These are phyloP conservation scores for Drosophila willistoni DNA, from an alignment of 1,140 invertebrate species.

Conservation along the genomic window DNA sequence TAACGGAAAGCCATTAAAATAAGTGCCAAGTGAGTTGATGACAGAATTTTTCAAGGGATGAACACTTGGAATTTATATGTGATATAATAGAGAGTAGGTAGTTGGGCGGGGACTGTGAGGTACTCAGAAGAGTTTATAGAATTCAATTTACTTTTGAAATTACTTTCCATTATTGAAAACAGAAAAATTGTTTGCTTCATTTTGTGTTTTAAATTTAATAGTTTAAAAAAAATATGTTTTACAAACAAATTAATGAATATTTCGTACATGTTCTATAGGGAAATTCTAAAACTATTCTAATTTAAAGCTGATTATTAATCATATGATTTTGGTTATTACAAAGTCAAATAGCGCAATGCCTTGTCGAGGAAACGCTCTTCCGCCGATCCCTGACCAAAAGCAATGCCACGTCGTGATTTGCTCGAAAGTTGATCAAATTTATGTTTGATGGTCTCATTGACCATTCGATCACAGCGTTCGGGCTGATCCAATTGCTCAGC, in stretches of 20 bases:
- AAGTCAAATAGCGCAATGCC: slow-evolving; percentile 75
- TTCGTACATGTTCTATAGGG: neutral
- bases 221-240: slow-evolving; percentile 11
- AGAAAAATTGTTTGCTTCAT: neutral
- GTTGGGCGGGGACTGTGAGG: neutral
- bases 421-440: slow-evolving; percentile 25
- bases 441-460: slow-evolving; percentile 31
- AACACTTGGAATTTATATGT: neutral
- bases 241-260: slow-evolving; percentile 3
- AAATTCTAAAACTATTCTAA: neutral
- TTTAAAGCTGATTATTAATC: neutral
- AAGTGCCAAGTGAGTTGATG: neutral
- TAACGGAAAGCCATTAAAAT: slow-evolving; percentile 4
- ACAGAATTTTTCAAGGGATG: neutral
- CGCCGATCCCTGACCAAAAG: slow-evolving; percentile 25
- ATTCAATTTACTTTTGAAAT: no score
- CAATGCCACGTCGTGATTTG: slow-evolving; percentile 46
- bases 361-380: slow-evolving; percentile 69
- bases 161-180: neutral
- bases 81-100: neutral
- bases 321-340: slow-evolving; percentile 33
- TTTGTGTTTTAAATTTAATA: neutral
- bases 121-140: no score
- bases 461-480: slow-evolving; percentile 24
- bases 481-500: slow-evolving; percentile 13